These are phyloP conservation scores for Cylas formicarius DNA, from an alignment of 1,140 invertebrate species.

Conservation along the genomic window DNA sequence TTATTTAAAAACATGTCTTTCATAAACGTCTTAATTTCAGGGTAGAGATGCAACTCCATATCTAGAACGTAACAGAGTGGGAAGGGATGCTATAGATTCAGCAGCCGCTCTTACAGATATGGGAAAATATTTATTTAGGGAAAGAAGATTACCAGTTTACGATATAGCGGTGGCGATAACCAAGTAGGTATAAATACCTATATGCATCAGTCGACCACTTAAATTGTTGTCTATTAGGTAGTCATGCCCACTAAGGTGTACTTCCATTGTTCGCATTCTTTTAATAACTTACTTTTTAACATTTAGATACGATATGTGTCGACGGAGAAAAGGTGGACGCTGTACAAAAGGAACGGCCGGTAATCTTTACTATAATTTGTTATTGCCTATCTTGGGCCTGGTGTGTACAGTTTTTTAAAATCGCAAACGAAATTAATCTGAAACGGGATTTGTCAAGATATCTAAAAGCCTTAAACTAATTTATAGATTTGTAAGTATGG, in stretches of 20 bases:
- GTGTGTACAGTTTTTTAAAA: too few species aligned
- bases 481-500: too few species aligned
- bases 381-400: too few species aligned
- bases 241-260: neutral
- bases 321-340: constrained; percentile 85
- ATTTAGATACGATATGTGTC: constrained; percentile 91
- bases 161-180: constrained; percentile 93
- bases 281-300: constrained; percentile 5
- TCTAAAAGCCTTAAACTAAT: too few species aligned
- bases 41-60: constrained; percentile 92
- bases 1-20: constrained; percentile 2
- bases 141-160: constrained; percentile 86
- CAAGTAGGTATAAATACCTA: constrained; percentile 70
- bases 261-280: neutral
- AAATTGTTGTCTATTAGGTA: too few species aligned
- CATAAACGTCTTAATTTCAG: constrained; percentile 50
- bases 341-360: constrained; percentile 94
- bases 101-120: constrained; percentile 90
- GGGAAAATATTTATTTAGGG: constrained; percentile 94
- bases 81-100: constrained; percentile 87
- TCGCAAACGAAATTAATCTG: too few species aligned
- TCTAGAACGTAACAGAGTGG: constrained; percentile 85
- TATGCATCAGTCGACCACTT: too few species aligned
- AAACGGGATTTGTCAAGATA: too few species aligned
- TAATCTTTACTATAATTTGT: too few species aligned